phyloP scores from a whole-genome alignment of 1,140 invertebrate species.

The Limonius californicus region DNA sequence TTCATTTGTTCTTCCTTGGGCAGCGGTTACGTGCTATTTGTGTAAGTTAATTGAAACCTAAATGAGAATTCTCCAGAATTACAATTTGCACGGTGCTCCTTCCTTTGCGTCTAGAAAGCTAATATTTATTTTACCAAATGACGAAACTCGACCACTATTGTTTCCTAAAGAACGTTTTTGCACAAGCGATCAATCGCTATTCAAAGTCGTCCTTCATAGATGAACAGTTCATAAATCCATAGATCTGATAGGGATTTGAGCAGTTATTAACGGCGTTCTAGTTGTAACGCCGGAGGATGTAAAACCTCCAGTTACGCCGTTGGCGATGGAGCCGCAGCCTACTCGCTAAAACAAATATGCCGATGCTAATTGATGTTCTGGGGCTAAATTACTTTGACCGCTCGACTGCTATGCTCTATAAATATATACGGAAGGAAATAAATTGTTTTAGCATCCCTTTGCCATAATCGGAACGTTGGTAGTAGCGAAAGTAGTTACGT shows the following conservation, averaged over 20 bases:
- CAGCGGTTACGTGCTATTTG: slow-evolving; percentile 10
- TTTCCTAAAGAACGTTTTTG: slow-evolving; percentile 9
- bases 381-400: slow-evolving; percentile 17
- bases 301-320: background rate
- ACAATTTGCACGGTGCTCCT: slow-evolving; percentile 4
- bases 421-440: background rate
- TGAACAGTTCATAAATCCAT: background rate
- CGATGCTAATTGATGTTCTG: slow-evolving; percentile 15
- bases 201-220: too few relatives aligned
- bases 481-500: too few relatives aligned
- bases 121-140: slow-evolving; percentile 29
- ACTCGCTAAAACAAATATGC: slow-evolving; percentile 17
- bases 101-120: slow-evolving; percentile 16
- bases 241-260: background rate
- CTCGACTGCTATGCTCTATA: background rate
- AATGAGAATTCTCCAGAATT: slow-evolving; percentile 10
- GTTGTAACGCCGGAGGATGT: background rate
- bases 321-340: background rate
- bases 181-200: too few relatives aligned
- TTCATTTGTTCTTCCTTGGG: background rate
- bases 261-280: background rate
- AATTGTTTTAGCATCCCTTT: background rate
- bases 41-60: slow-evolving; percentile 17
- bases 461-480: too few relatives aligned
- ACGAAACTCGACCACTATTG: slow-evolving; percentile 21